These are phyloP conservation scores for Melanargia galathea DNA, from an alignment of 2,888 invertebrate genomes.

Conservation along the genomic window DNA sequence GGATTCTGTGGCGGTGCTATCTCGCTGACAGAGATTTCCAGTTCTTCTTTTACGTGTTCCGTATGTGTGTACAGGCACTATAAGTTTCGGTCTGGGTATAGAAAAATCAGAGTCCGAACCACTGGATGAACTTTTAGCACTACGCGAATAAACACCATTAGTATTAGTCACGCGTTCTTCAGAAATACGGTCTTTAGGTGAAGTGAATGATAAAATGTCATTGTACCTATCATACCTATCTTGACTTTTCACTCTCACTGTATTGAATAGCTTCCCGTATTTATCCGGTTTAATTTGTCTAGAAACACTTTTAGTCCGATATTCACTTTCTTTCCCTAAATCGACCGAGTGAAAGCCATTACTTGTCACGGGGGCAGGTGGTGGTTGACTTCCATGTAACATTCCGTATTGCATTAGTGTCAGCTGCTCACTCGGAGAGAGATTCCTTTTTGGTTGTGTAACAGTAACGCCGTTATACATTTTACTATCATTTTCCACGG, in stretches of 20 bases:
- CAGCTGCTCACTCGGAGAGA: conserved; percentile 78
- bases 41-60: conserved; percentile 90
- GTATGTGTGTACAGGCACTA: conserved; percentile 94
- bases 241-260: conserved; percentile 79
- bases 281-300: conserved; percentile 76
- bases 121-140: conserved; percentile 80
- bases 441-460: conserved; percentile 78
- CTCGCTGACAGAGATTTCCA: conserved; percentile 85
- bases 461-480: conserved; percentile 72
- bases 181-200: conserved; percentile 60
- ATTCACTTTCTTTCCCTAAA: conserved; percentile 73
- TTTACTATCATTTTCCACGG: conserved; percentile 56
- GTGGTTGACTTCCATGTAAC: conserved; percentile 65
- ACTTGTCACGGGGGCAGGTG: conserved; percentile 52
- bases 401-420: conserved; percentile 77
- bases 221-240: conserved; percentile 76
- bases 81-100: conserved; percentile 92
- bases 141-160: conserved; percentile 62
- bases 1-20: conserved; percentile 73
- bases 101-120: conserved; percentile 86
- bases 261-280: conserved; percentile 74
- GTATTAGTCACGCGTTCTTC: conserved; percentile 62
- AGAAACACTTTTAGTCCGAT: conserved; percentile 71
- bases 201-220: conserved; percentile 67
- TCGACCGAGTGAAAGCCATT: conserved; percentile 66